A percentile compares a stretch with the other conserved stretches of the same genome.
Evolutionary conservation across 2,113 vertebrate species (phyloP).

Genomic region (Callocephalon fimbriatum): DNA sequence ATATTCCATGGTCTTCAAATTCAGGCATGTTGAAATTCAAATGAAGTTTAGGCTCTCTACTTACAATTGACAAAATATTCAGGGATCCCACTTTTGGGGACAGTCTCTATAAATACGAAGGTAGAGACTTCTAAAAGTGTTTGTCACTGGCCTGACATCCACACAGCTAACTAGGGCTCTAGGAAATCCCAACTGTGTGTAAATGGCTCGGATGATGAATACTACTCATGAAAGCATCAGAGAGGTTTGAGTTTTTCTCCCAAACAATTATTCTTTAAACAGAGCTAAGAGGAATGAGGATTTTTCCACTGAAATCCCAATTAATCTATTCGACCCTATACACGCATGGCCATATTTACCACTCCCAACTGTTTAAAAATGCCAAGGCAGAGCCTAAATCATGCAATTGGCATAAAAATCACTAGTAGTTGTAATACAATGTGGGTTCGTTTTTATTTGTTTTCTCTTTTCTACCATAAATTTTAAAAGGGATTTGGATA

Average conservation of each 20-base stretch:
- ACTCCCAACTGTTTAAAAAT: neutral
- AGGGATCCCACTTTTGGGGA: neutral
- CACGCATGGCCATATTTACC: neutral
- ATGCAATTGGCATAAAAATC: neutral
- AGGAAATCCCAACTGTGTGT: neutral
- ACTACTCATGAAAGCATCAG: neutral
- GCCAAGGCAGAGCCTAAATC: neutral
- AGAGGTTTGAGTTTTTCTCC: neutral
- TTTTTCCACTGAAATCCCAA: neutral
- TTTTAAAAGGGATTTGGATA: slow-evolving; percentile 40
- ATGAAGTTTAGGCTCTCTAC: neutral
- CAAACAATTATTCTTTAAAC: neutral
- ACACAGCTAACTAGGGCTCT: neutral
- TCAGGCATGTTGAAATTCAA: neutral
- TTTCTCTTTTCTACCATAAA: slow-evolving; percentile 5
- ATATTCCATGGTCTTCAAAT: neutral
- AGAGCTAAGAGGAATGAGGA: neutral
- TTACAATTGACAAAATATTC: neutral
- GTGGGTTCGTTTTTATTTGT: neutral
- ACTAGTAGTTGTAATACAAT: neutral
- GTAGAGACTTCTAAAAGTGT: neutral
- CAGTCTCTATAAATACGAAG: neutral
- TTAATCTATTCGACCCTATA: neutral
- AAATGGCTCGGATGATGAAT: neutral
- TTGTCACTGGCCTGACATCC: neutral